Base-by-base conservation (phyloP, 2,113 vertebrate species). In the Lamprologus speciosus region DNA sequence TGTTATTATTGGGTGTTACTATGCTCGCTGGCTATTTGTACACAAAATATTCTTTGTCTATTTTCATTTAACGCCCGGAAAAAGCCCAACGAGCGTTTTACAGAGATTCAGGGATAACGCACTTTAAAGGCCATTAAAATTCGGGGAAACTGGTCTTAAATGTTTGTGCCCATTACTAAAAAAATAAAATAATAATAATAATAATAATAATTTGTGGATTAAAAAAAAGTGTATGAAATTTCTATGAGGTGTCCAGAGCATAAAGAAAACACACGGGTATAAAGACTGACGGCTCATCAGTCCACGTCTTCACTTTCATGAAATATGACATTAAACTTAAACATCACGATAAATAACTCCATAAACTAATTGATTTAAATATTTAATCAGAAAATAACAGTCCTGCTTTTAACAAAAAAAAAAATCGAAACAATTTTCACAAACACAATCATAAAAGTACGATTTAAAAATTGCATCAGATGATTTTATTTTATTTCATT, bases 371-470 rank as follows among this genome's bases (percentile, higher is more conserved):
- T 55, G 7, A 12, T 19, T 84, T 88, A 12, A 23, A 87, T 28
- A 7, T 91, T 88, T 91, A 87, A 90, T 92, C 12, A 85, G 7
- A 85, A 75, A 82, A 65, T 33, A 26, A 83, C 82, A 80, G 9
- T 70, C 11, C 8, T 11, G 4, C 2, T 40, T 51, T 47, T 17
- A 65, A 54, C 5, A 11, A 5, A 5, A 80, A 60, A 57, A 28
- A 28, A 47, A 70, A 17, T 26, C 33, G 3, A 58, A 50, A 21
- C 2, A 79, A 8, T 31, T 42, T 7, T 7, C 3, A 57, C 54
- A 84, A 79, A 37, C 4, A 42, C n/a, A 70, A 1, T 17, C 13
- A 45, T 42, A 31, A 73, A 33, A 57, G 9, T 9, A 47, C n/a
- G 4, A 80, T 35, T 63, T 14, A 70, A 70, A 83, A 70, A 86